Percentiles rank a stretch among this genome's conserved stretches.
Conservation (phyloP, 2,888 invertebrate genomes). For the Thereva unica region DNA sequence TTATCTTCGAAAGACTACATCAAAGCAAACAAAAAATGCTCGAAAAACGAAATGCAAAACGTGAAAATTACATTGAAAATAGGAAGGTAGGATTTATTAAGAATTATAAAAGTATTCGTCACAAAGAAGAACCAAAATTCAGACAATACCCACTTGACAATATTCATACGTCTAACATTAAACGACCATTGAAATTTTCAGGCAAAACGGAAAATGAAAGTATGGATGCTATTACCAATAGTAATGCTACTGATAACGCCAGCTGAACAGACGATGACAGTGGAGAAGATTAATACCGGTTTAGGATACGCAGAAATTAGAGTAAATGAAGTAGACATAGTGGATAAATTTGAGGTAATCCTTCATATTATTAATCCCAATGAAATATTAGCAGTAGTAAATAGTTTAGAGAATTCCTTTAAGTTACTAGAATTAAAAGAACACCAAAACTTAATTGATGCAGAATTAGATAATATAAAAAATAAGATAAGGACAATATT, state of each 20-base stretch:
- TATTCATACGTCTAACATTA: constrained; percentile 12
- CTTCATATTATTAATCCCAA: constrained; percentile 32
- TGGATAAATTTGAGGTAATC: constrained; percentile 35
- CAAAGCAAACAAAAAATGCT: too few species aligned
- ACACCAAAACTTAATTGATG: too few species aligned
- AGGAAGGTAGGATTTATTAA: not conserved
- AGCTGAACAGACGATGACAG: not conserved
- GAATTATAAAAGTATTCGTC: too few species aligned
- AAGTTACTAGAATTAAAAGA: too few species aligned
- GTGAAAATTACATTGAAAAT: too few species aligned
- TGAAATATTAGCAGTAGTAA: constrained; percentile 16
- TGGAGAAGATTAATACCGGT: constrained; percentile 1
- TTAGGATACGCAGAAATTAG: constrained; percentile 37
- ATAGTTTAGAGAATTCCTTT: too few species aligned
- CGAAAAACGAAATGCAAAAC: too few species aligned
- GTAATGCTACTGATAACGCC: not conserved
- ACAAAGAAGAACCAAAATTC: constrained; percentile 11
- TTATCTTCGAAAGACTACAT: too few species aligned
- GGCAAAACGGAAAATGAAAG: too few species aligned
- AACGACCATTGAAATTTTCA: too few species aligned
- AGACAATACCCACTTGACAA: constrained; percentile 24
- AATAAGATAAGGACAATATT: too few species aligned
- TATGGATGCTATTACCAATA: not conserved
- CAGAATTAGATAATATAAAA: too few species aligned
- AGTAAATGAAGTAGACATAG: constrained; percentile 37